Evolutionary conservation across 2,113 vertebrate species (phyloP), one percentile per base, ranked within the genome.

Genomic region (Microcebus griseorufus): DNA sequence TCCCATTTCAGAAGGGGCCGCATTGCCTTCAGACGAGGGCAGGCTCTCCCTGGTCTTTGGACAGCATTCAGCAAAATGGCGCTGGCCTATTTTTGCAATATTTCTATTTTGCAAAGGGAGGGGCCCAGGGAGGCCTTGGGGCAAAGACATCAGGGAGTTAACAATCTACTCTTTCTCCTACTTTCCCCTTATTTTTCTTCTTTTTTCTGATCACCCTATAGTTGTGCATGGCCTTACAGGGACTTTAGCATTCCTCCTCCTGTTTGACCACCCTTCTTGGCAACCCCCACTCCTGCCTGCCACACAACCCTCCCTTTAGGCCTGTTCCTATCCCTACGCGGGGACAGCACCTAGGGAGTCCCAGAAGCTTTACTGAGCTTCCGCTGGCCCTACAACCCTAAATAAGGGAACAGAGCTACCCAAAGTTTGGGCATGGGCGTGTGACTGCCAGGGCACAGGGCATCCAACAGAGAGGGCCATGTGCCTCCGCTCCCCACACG

Each of bases 21-120:
- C 72, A 0, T 34, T 16, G 69, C 76, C 76, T 84, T 86, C 27
- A 2, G 2, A 0, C 14, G 58, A 67, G 62, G 58, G 64, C 14
- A 9, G 58, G 22, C 72, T 69, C 27, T 32, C 90, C 67, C 45
- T 22, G 51, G 65, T n/a, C 62, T 72, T 87, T 45, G 37, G 96
- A 96, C 93, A 97, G 95, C 96, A 85, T 97, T 98, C 97, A 98
- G 97, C 98, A 98, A 98, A 98, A 98, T 96, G 90, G 97, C 95
- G 82, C 94, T 98, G 97, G 97, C 97, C 97, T 98, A 93, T 98
- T 98, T 98, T 97, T 98, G 97, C 97, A 98, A 98, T 98, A 98
- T 98, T 98, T 98, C 96, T 98, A 75, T 98, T 99, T 98, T 96
- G 90, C 97, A 98, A 99, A 99, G 98, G 98, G 98, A 99, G 98